Evolutionary conservation across 2,113 vertebrate genomes (phyloP).

Genomic region (Maylandia zebra): DNA sequence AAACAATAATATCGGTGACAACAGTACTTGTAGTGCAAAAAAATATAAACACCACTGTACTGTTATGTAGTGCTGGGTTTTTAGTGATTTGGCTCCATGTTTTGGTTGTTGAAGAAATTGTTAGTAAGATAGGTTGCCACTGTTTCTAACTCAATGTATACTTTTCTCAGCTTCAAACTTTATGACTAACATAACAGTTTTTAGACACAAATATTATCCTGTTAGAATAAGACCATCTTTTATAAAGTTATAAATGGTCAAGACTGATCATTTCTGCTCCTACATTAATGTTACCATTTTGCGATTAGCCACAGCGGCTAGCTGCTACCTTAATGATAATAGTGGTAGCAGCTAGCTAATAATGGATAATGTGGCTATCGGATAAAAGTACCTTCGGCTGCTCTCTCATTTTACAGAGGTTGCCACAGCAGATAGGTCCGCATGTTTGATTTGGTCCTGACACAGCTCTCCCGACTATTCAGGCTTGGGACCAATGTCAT

Average conservation of each 20-base stretch:
- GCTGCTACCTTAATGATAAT: background rate
- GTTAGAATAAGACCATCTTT: background rate
- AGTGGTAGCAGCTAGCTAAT: background rate
- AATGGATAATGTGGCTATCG: background rate
- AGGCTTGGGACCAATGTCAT: background rate
- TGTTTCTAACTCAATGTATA: background rate
- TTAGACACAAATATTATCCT: background rate
- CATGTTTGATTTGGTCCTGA: background rate
- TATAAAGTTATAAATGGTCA: background rate
- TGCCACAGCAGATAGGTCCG: background rate
- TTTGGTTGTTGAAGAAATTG: background rate
- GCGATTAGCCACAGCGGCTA: background rate
- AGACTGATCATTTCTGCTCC: background rate
- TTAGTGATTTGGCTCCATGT: background rate
- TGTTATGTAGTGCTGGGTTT: background rate
- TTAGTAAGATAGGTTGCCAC: background rate
- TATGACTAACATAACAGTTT: background rate
- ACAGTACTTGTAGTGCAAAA: background rate
- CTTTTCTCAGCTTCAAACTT: background rate
- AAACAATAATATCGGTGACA: background rate
- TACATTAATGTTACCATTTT: background rate
- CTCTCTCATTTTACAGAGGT: background rate
- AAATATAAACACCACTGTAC: background rate
- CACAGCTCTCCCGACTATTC: background rate
- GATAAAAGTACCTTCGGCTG: background rate